Conservation (phyloP, 2,888 invertebrate genomes). For the Acanthopleura granulata region DNA sequence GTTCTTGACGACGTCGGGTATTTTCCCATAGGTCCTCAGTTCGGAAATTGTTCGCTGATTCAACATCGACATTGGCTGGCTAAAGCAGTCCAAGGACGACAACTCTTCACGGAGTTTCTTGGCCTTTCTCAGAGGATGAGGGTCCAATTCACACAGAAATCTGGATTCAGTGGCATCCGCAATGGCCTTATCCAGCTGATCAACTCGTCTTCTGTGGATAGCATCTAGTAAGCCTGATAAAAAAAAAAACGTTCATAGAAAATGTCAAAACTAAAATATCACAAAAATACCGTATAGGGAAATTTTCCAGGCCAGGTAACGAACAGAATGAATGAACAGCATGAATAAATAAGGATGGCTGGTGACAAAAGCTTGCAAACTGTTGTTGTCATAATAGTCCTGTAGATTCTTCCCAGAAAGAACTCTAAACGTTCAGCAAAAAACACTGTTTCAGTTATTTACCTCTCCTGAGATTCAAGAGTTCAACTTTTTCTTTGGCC, state of each 20-base stretch:
- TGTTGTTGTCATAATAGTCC: too few relatives aligned
- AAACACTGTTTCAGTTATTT: not conserved
- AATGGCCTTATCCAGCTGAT: constrained; percentile 33
- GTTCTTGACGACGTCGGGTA: constrained; percentile 53
- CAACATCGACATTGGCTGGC: not conserved
- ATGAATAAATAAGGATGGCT: too few relatives aligned
- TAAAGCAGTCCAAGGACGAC: not conserved
- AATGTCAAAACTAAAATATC: not conserved
- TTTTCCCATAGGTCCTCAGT: constrained; percentile 54
- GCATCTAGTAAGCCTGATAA: constrained; percentile 37
- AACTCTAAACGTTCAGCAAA: too few relatives aligned
- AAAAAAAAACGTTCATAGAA: not conserved
- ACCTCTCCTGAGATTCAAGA: constrained; percentile 42
- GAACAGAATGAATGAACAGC: too few relatives aligned
- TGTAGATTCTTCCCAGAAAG: too few relatives aligned
- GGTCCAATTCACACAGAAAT: constrained; percentile 22
- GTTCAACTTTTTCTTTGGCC: constrained; percentile 34
- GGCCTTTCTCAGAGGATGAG: not conserved
- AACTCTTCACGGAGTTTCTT: not conserved
- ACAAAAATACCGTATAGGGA: not conserved
- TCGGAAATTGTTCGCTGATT: constrained; percentile 56
- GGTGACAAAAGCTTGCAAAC: too few relatives aligned
- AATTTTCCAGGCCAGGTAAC: too few relatives aligned
- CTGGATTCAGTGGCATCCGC: constrained; percentile 34
- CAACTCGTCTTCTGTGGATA: constrained; percentile 34